These are phyloP conservation scores for Nyctalus aviator DNA, from an alignment of 2,797 vertebrate species.

Conservation along the genomic window DNA sequence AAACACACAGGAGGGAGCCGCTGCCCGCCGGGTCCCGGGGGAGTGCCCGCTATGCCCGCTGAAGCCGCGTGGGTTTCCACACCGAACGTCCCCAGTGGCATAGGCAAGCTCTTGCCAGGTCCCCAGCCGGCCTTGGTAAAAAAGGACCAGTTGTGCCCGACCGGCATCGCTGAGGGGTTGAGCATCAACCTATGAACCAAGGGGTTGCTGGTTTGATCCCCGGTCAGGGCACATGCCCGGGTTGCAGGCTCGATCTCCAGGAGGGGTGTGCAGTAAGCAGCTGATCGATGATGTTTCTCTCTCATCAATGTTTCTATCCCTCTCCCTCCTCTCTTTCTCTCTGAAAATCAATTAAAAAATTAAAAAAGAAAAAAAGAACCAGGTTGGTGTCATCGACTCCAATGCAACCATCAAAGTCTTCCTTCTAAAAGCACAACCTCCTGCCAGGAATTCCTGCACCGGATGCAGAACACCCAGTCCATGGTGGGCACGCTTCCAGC, in stretches of 20 bases:
- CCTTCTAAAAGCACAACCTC: neutral
- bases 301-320: too few relatives aligned
- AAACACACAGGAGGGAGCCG: conserved; percentile 71
- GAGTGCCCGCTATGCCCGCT: conserved; percentile 68
- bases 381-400: neutral
- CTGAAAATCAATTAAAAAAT: too few relatives aligned
- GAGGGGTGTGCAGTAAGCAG: too few relatives aligned
- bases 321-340: too few relatives aligned
- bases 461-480: neutral
- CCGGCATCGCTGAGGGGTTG: too few relatives aligned
- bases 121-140: neutral
- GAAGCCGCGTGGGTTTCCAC: conserved; percentile 22
- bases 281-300: too few relatives aligned
- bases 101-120: neutral
- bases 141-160: neutral
- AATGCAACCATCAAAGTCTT: neutral
- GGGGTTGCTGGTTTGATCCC: too few relatives aligned
- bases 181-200: too few relatives aligned
- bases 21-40: conserved; percentile 58
- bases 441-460: neutral
- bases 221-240: too few relatives aligned
- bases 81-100: neutral
- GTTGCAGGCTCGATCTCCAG: too few relatives aligned
- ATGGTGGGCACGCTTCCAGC: neutral
- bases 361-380: neutral